Evolutionary conservation across 2,113 vertebrate species (phyloP).

Genomic region (Ovibos moschatus): DNA sequence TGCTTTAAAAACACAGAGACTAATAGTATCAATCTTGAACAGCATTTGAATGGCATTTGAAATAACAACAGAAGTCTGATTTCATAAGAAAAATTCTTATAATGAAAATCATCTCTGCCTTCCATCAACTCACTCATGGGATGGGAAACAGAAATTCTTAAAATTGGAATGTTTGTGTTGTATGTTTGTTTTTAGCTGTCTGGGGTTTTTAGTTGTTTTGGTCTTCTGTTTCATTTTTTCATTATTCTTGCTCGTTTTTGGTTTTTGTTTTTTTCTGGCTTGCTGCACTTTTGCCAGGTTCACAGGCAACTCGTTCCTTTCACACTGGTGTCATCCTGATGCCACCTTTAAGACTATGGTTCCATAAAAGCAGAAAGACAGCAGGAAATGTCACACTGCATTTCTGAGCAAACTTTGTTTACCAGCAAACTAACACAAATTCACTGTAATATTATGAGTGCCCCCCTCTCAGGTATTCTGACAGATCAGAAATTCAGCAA

Average conservation of each 20-base stretch:
- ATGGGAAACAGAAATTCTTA: not conserved
- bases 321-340: not conserved
- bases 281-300: not conserved
- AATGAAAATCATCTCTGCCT: not conserved
- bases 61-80: not conserved
- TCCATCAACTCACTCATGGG: not conserved
- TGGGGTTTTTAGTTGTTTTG: not conserved
- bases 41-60: conserved; percentile 1
- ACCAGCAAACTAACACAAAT: not conserved
- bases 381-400: not conserved
- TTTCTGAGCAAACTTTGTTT: not conserved
- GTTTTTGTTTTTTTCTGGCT: not conserved
- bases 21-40: not conserved
- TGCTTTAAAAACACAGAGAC: not conserved
- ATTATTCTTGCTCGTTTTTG: not conserved
- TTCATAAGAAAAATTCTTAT: not conserved
- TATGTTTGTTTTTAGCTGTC: not conserved
- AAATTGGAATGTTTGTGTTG: not conserved
- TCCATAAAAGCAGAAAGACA: not conserved
- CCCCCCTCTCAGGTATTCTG: not conserved
- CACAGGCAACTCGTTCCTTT: not conserved
- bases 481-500: not conserved
- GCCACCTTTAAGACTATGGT: not conserved
- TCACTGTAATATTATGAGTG: not conserved
- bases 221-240: not conserved